phyloP scores from a whole-genome alignment of 1,140 invertebrate genomes.

The Onthophagus taurus region DNA sequence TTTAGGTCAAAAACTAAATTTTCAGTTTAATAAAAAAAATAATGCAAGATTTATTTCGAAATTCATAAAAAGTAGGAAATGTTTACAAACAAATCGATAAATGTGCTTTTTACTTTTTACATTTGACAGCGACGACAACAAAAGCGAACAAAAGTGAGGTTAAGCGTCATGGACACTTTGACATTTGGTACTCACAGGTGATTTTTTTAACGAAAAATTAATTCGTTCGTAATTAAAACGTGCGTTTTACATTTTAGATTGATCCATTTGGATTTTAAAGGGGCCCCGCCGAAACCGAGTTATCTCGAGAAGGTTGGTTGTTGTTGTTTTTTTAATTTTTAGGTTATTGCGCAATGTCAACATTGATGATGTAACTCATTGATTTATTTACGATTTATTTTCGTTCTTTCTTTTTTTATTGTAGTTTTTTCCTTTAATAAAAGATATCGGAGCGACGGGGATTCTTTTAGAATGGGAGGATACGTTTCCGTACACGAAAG shows the following conservation, averaged over 20 bases:
- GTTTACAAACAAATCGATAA: slow-evolving; percentile 9
- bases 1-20: too few species aligned
- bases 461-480: slow-evolving; percentile 89
- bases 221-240: slow-evolving; percentile 2
- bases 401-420: slow-evolving; percentile 17
- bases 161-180: slow-evolving; percentile 42
- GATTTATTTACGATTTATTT: background rate
- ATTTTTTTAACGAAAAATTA: slow-evolving; percentile 20
- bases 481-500: slow-evolving; percentile 74
- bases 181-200: slow-evolving; percentile 46
- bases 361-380: too few species aligned
- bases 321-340: too few species aligned
- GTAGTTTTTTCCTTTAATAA: slow-evolving; percentile 48
- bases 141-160: slow-evolving; percentile 13
- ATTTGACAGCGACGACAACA: background rate
- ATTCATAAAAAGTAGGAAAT: too few species aligned
- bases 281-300: slow-evolving; percentile 56
- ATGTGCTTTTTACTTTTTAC: too few species aligned
- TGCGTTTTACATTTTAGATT: slow-evolving; percentile 37
- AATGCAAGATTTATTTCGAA: too few species aligned
- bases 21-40: too few species aligned
- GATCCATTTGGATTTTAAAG: slow-evolving; percentile 69
- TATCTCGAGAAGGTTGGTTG: slow-evolving; percentile 55
- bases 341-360: too few species aligned
- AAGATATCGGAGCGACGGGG: slow-evolving; percentile 68